Percentiles rank a stretch among this genome's conserved stretches.
phyloP scores from a whole-genome alignment of 2,888 invertebrate genomes.

The Tetheella fluctuosa region DNA sequence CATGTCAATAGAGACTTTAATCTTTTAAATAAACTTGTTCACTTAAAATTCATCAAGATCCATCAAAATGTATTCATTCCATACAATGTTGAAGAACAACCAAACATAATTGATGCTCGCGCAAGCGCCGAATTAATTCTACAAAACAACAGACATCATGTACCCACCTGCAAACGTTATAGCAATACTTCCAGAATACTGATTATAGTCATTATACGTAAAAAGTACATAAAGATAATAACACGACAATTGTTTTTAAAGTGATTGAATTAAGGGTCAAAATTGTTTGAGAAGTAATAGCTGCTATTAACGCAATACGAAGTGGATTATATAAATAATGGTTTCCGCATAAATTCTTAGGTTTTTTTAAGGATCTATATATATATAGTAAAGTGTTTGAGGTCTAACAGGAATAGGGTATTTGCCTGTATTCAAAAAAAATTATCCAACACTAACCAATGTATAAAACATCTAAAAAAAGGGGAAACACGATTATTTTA shows the following conservation, averaged over 20 bases:
- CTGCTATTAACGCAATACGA: neutral
- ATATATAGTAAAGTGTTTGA: constrained; percentile 1
- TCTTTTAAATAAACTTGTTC: constrained; percentile 6
- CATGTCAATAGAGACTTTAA: constrained; percentile 3
- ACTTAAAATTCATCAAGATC: constrained; percentile 8
- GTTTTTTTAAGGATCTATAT: neutral
- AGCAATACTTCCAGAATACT: constrained; percentile 11
- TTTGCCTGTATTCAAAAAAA: too few species aligned
- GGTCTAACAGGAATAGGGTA: neutral
- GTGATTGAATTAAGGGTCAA: neutral
- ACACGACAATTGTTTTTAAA: constrained; percentile 9
- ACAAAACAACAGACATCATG: neutral
- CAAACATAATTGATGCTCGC: neutral
- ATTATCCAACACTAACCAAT: too few species aligned
- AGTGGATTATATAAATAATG: constrained; percentile 10
- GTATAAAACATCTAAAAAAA: too few species aligned
- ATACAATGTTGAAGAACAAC: constrained; percentile 6
- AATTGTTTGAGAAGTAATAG: constrained; percentile 6
- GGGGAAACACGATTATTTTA: too few species aligned
- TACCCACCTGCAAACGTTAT: neutral
- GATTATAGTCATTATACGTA: constrained; percentile 2
- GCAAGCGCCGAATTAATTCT: neutral
- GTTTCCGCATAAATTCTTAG: neutral
- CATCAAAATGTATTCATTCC: constrained; percentile 1
- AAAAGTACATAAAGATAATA: neutral